Conservation (phyloP, 2,113 vertebrate species). For the Rafetus swinhoei region DNA sequence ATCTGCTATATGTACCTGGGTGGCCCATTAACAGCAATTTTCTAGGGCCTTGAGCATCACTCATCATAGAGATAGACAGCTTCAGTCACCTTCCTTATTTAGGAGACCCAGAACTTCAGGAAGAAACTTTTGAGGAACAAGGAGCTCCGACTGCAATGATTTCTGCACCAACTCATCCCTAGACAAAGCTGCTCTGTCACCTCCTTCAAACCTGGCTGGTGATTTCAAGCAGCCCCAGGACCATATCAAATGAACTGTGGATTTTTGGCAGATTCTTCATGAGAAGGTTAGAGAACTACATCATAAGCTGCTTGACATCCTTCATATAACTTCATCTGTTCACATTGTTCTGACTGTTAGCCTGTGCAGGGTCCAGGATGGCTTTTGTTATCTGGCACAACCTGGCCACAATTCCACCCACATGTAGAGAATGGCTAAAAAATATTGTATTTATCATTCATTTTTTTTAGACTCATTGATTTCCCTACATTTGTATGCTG, state of each 20-base stretch:
- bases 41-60: no score
- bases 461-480: background rate
- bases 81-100: no score
- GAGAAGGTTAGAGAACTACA: background rate
- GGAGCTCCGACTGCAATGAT: no score
- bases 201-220: background rate
- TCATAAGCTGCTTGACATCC: background rate
- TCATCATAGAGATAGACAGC: no score
- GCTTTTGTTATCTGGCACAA: no score
- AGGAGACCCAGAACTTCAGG: no score
- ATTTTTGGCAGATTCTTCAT: background rate
- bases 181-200: no score
- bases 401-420: background rate
- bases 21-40: no score
- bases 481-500: background rate
- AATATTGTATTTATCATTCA: background rate
- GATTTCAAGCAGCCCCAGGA: background rate
- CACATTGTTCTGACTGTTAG: background rate
- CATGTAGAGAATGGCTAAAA: background rate
- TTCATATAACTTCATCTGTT: background rate
- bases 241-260: background rate
- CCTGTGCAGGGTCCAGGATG: no score
- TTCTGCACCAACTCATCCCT: no score
- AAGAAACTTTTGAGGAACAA: no score
- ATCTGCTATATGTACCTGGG: no score